Evolutionary conservation across 1,140 invertebrate species (phyloP), one percentile per base, ranked within the genome.

Genomic region (Ooceraea biroi): DNA sequence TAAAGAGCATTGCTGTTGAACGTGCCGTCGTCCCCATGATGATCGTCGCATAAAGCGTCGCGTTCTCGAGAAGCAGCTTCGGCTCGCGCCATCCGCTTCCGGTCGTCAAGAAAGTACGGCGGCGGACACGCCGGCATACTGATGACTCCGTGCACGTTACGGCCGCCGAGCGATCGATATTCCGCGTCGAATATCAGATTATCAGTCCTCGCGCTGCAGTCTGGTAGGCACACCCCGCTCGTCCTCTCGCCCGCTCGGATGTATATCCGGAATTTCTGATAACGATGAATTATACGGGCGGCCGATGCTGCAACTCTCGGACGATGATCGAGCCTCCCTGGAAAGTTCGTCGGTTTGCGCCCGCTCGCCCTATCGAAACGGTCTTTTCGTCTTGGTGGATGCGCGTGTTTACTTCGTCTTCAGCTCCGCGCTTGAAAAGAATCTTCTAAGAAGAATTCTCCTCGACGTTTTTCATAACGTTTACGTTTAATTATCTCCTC

Each of bases 1-100:
- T 61, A 88, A 88, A 74, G 66, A 83, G 55, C 52, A 63, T 78
- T 74, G 72, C 66, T 27, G 58, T 88, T 83, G 73, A 83, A 88
- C 87, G 87, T 83, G 86, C 50, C 48, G 30, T 2, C 46, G 71
- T 36, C 36, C 2, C 36, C 36, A 36, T 36, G 36, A 66, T 85
- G 71, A 85, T 88, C 77, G 86, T 78, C 55, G 61, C 46, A 27
- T 63, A 63, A 84, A 50, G 69, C 72, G 4, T 12, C 25, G 41
- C 30, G 41, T 65, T 48, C 48, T 50, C 52, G 50, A n/a, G 55
- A 76, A 48, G 61, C 30, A 17, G 46, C 7, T 30, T 69, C 66
- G 25, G 58, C 60, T 87, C 41, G 19, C 44, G 22, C 30, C 25
- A 65, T 14, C 22, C 57, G 48, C 22, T 65, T 76, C 48, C 12